Evolutionary conservation across 1,140 invertebrate genomes (phyloP).

Genomic region (Mactra quadrangularis): DNA sequence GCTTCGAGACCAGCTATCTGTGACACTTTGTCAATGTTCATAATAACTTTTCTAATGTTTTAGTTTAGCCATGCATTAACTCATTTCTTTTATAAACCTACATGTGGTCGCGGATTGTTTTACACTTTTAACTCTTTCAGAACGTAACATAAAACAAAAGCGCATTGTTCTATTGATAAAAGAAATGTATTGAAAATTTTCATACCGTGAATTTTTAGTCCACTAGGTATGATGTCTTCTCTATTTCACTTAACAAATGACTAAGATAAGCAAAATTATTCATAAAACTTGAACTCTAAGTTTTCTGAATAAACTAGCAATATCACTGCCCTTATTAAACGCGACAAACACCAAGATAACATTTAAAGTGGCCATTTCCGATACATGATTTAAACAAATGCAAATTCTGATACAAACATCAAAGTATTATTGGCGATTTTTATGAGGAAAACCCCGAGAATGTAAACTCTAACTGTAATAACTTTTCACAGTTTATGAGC

Average conservation of each 20-base stretch:
- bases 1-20: constrained; percentile 13
- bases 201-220: neutral
- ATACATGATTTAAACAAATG: too few relatives aligned
- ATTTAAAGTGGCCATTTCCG: neutral
- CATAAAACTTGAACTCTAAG: constrained; percentile 20
- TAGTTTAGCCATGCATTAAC: neutral
- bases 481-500: too few relatives aligned
- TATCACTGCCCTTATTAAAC: constrained; percentile 2
- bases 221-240: too few relatives aligned
- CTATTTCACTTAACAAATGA: constrained; percentile 9
- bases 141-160: constrained; percentile 41
- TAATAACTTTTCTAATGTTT: neutral
- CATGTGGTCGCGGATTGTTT: neutral
- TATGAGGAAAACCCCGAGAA: too few relatives aligned
- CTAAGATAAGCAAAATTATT: constrained; percentile 45
- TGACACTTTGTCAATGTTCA: neutral
- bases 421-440: neutral
- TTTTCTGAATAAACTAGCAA: constrained; percentile 21
- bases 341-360: neutral
- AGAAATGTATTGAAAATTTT: constrained; percentile 7
- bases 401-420: constrained; percentile 28
- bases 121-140: too few relatives aligned
- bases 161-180: constrained; percentile 3
- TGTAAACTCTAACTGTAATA: too few relatives aligned
- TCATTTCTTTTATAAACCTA: neutral